Evolutionary conservation across 1,140 invertebrate genomes (phyloP).

Genomic region (Pseudobourletiella spinata): DNA sequence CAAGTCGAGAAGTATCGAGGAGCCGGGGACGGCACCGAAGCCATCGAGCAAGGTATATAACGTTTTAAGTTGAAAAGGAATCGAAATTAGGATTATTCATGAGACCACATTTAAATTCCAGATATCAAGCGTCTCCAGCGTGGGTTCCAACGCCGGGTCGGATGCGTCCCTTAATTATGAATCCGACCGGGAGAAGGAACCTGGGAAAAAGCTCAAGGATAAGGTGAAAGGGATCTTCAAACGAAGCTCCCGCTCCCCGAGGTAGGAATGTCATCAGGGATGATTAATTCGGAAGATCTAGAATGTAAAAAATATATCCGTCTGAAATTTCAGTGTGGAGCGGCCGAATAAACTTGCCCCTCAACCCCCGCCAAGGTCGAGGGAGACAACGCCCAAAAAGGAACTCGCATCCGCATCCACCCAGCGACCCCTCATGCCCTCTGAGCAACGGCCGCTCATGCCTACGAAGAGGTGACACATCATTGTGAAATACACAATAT

Average conservation of each 20-base stretch:
- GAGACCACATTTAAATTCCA: no score
- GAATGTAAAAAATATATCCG: not conserved
- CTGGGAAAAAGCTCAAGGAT: slow-evolving; percentile 49
- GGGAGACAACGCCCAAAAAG: slow-evolving; percentile 30
- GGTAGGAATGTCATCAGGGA: slow-evolving; percentile 23
- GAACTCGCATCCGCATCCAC: slow-evolving; percentile 14
- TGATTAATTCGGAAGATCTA: not conserved
- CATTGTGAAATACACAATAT: no score
- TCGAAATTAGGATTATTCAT: no score
- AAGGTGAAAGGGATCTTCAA: slow-evolving; percentile 73
- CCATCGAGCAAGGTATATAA: no score
- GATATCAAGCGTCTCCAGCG: slow-evolving; percentile 24
- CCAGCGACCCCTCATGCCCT: slow-evolving; percentile 31
- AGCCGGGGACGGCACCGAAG: slow-evolving; percentile 37
- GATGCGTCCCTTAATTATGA: slow-evolving; percentile 66
- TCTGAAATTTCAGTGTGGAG: slow-evolving; percentile 29
- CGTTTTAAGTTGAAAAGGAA: no score
- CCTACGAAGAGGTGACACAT: slow-evolving; percentile 17
- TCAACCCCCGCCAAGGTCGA: slow-evolving; percentile 21
- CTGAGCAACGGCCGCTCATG: slow-evolving; percentile 29
- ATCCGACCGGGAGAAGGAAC: slow-evolving; percentile 57
- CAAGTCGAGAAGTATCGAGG: slow-evolving; percentile 70
- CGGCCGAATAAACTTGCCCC: slow-evolving; percentile 13
- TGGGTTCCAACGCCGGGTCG: slow-evolving; percentile 52
- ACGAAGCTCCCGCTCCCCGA: slow-evolving; percentile 43